Conservation (phyloP, 2,797 vertebrate genomes). For the Sebastes vulpes region DNA sequence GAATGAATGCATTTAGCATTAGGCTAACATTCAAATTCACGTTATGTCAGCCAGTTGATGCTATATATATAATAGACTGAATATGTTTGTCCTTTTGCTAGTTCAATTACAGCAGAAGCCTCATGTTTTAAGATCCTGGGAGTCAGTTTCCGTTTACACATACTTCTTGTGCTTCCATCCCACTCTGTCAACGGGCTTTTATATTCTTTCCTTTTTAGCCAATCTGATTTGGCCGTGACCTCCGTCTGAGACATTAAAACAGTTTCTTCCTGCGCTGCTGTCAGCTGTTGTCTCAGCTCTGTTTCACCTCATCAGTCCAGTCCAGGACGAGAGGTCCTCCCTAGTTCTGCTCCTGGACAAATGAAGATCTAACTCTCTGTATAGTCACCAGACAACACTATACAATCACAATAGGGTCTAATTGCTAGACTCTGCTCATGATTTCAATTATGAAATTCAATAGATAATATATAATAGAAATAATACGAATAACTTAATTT, state of each 20-base stretch:
- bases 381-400: background rate
- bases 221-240: slow-evolving; percentile 14
- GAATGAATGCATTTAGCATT: background rate
- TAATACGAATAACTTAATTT: background rate
- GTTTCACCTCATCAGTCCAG: background rate
- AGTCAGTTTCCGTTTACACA: background rate
- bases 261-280: background rate
- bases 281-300: background rate
- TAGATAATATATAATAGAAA: background rate
- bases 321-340: background rate
- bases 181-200: background rate
- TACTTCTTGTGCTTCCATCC: slow-evolving; percentile 9
- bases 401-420: background rate
- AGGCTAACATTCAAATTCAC: background rate
- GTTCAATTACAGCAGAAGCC: background rate
- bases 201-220: background rate
- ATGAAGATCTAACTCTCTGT: background rate
- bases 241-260: background rate
- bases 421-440: background rate
- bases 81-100: background rate
- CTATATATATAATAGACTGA: background rate
- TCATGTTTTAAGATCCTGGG: background rate
- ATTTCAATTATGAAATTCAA: background rate
- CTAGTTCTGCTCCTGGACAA: background rate
- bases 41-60: background rate